Conservation (phyloP, 2,888 invertebrate species). For the Uloborus plumipes region DNA sequence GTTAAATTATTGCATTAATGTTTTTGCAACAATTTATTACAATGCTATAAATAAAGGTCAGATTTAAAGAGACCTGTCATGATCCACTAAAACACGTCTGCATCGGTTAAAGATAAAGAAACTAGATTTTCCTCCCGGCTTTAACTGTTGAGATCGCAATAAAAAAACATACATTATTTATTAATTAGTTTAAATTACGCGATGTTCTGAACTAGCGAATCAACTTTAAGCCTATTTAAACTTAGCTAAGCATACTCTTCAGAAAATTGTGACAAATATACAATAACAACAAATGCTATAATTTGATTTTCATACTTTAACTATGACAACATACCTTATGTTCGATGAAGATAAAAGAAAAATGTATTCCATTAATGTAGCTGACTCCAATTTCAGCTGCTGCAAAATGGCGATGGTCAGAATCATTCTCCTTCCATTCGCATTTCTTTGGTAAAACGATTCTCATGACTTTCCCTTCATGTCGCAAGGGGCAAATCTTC, state of each 20-base stretch:
- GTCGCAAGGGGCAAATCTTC: slow-evolving; percentile 62
- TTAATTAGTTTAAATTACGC: not conserved
- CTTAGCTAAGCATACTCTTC: not conserved
- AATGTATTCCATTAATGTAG: slow-evolving; percentile 57
- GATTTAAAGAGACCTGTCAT: too few relatives aligned
- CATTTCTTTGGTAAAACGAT: slow-evolving; percentile 60
- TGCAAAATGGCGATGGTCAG: slow-evolving; percentile 63
- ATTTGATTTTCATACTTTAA: slow-evolving; percentile 31
- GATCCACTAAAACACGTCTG: too few relatives aligned
- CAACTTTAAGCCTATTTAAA: slow-evolving; percentile 49
- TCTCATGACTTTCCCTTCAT: slow-evolving; percentile 65
- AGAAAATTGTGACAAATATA: slow-evolving; percentile 5
- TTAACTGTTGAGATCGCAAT: too few relatives aligned
- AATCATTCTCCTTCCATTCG: slow-evolving; percentile 63
- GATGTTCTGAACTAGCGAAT: not conserved
- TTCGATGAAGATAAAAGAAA: slow-evolving; percentile 28
- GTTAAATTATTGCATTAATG: too few relatives aligned
- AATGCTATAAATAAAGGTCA: too few relatives aligned
- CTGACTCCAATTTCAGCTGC: slow-evolving; percentile 24
- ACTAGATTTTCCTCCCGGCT: too few relatives aligned
- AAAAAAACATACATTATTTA: too few relatives aligned
- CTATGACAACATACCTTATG: slow-evolving; percentile 43
- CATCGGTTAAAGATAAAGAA: too few relatives aligned
- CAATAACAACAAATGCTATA: slow-evolving; percentile 27
- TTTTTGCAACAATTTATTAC: too few relatives aligned